Conservation (phyloP, 2,113 vertebrate genomes). For the Ailuropoda melanoleuca region DNA sequence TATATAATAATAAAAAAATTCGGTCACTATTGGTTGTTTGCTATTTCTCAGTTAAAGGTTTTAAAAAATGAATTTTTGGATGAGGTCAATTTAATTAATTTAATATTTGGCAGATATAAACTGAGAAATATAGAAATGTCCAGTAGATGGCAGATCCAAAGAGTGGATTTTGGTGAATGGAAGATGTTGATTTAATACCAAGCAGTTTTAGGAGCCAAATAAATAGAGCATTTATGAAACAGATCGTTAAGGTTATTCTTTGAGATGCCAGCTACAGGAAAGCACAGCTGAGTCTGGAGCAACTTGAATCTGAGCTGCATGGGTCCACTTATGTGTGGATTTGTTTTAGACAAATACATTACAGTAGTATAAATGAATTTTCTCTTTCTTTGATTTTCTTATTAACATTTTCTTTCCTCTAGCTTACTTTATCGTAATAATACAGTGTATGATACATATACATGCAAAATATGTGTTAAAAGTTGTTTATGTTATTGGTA, state of each 20-base stretch:
- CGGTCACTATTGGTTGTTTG: neutral
- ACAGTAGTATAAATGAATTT: neutral
- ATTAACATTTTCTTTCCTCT: neutral
- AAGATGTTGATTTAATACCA: neutral
- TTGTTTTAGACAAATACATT: neutral
- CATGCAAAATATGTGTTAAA: neutral
- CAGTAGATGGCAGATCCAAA: neutral
- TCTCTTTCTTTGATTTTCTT: neutral
- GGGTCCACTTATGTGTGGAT: neutral
- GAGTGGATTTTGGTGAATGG: neutral
- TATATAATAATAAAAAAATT: slow-evolving; percentile 35
- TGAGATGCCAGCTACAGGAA: neutral
- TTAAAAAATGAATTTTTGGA: slow-evolving; percentile 9
- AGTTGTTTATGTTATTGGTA: neutral
- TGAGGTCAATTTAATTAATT: neutral
- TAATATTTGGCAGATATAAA: neutral
- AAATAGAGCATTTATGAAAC: slow-evolving; percentile 6
- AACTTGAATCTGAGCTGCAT: neutral
- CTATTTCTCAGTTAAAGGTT: neutral
- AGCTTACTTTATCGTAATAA: neutral
- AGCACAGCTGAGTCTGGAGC: neutral
- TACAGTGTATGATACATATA: neutral
- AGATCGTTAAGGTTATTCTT: neutral
- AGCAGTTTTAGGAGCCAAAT: neutral
- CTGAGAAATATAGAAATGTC: neutral